Conservation (phyloP, 2,888 invertebrate species). For the Hecatera dysodea region DNA sequence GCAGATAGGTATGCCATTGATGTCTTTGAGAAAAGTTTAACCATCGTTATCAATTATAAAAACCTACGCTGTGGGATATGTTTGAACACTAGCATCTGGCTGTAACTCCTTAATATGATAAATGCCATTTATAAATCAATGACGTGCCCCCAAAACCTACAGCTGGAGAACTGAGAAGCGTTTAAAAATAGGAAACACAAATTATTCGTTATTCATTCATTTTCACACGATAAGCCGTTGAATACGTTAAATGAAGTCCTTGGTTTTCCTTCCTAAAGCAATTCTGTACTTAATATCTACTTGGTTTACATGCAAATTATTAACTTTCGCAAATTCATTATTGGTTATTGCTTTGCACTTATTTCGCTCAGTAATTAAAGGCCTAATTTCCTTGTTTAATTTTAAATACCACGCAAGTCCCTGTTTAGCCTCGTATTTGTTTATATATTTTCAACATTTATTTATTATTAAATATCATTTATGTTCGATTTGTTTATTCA, state of each 20-base stretch:
- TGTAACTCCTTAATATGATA: slow-evolving; percentile 17
- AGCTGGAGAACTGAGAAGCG: slow-evolving; percentile 8
- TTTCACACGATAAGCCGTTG: slow-evolving; percentile 40
- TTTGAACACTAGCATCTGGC: background rate
- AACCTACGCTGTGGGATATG: background rate
- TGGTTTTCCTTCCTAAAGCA: slow-evolving; percentile 31
- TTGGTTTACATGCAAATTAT: background rate
- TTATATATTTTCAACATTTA: slow-evolving; percentile 31
- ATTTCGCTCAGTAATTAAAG: background rate
- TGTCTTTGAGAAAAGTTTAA: slow-evolving; percentile 8
- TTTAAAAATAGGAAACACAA: slow-evolving; percentile 32
- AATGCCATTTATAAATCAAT: slow-evolving; percentile 39
- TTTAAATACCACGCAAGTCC: background rate
- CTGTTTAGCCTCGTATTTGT: slow-evolving; percentile 23
- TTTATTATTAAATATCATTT: slow-evolving; percentile 52
- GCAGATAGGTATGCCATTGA: slow-evolving; percentile 19
- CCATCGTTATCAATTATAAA: background rate
- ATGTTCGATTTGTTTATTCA: slow-evolving; percentile 43
- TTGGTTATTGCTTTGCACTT: background rate
- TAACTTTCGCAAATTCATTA: background rate
- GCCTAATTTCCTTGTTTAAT: slow-evolving; percentile 10
- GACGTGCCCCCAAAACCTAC: slow-evolving; percentile 23
- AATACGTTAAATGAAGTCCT: slow-evolving; percentile 27
- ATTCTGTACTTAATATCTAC: slow-evolving; percentile 1
- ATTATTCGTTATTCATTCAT: slow-evolving; percentile 39